phyloP scores from a whole-genome alignment of 2,113 vertebrate genomes.

The Cyanoliseus patagonus region DNA sequence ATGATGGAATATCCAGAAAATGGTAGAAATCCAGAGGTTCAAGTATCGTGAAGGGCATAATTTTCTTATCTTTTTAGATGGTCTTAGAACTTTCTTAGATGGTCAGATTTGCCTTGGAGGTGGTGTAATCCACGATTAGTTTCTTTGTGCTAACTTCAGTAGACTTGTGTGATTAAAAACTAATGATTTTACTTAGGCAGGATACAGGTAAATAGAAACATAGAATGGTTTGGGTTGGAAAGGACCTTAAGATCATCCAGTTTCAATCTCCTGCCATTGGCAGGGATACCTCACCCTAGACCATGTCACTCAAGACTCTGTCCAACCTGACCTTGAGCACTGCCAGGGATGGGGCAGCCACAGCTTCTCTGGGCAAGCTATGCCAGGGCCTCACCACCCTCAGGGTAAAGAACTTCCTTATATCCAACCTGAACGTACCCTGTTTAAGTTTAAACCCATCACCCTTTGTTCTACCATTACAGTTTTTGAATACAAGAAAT shows the following conservation, averaged over 20 bases:
- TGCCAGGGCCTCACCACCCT: not conserved
- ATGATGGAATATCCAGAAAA: not conserved
- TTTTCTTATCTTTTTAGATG: not conserved
- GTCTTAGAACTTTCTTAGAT: not conserved
- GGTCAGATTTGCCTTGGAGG: not conserved
- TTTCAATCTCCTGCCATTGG: not conserved
- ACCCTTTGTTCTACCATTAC: not conserved
- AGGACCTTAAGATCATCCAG: not conserved
- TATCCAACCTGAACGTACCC: not conserved
- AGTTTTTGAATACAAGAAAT: not conserved
- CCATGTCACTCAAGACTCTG: not conserved
- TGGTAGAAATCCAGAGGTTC: not conserved
- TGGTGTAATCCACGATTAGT: too few species aligned
- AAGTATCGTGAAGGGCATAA: fast-evolving
- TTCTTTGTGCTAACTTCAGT: not conserved
- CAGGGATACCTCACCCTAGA: not conserved
- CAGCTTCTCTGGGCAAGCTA: not conserved
- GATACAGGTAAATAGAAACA: not conserved
- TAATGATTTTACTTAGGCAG: not conserved
- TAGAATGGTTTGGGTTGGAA: not conserved
- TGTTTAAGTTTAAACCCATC: not conserved
- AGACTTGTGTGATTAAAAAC: not conserved
- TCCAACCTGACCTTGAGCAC: not conserved
- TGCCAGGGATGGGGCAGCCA: not conserved
- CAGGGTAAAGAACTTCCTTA: not conserved